These are phyloP conservation scores for Meloidogyne chitwoodi DNA, from an alignment of 1,140 invertebrate genomes.

Conservation along the genomic window DNA sequence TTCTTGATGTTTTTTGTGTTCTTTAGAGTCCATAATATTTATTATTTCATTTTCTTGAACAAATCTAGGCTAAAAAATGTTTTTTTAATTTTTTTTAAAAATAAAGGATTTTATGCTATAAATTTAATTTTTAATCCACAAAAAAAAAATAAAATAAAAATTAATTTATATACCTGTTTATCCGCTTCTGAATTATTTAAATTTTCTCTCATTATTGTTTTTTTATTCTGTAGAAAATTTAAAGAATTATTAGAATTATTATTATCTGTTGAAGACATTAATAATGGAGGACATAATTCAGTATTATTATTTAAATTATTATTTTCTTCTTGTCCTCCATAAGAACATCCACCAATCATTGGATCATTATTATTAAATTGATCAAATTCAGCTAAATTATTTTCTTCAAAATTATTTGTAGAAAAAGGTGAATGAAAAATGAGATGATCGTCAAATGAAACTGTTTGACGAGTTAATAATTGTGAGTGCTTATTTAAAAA, in stretches of 20 bases:
- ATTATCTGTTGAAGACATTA: background rate
- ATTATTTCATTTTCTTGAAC: background rate
- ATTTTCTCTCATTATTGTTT: background rate
- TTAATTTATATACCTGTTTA: background rate
- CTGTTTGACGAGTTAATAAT: background rate
- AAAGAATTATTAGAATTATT: background rate
- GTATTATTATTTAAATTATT: too few species aligned
- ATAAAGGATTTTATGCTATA: too few species aligned
- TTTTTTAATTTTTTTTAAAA: background rate
- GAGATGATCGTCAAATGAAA: background rate
- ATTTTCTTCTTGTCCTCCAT: background rate
- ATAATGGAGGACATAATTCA: background rate
- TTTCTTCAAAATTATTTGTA: background rate
- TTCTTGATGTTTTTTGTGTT: background rate
- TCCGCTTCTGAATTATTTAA: background rate
- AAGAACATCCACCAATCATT: background rate
- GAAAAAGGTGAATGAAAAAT: background rate
- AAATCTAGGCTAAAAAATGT: background rate
- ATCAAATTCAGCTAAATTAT: background rate
- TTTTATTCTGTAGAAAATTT: background rate
- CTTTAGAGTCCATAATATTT: background rate
- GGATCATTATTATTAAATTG: background rate
- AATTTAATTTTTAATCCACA: too few species aligned
- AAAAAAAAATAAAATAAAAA: too few species aligned
- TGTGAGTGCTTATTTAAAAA: background rate